Evolutionary conservation across 2,888 invertebrate genomes (phyloP), one percentile per base, ranked within the genome.

Genomic region (Harpagoxenus sublaevis): DNA sequence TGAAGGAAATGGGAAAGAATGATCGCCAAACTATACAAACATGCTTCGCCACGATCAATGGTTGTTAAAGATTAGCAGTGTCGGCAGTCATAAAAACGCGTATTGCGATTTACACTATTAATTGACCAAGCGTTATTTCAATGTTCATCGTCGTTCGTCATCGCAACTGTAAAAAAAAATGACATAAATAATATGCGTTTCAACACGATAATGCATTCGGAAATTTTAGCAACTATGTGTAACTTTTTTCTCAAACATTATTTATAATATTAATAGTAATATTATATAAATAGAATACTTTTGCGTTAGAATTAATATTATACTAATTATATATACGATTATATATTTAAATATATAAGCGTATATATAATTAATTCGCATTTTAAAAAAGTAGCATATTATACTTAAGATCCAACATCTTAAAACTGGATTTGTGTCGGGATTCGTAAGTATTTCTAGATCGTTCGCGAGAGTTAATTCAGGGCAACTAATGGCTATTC

Each of bases 401-500:
- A 28, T 78, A 35, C 3, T 66, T 28, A 31, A 28, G 9, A 12
- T 18, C 1, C 18, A 63, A 53, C 23, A 55, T n/a, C 42, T 55
- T 15, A 9, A 42, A 66, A 53, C n/a, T 28, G 31, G n/a, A 42
- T 63, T 39, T 63, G 35, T n/a, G 15, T 39, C 42, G 15, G 55
- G 55, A 57, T 70, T 55, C 55, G 28, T 53, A 23, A 23, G 23
- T 23, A 42, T 57, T 45, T n/a, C 42, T 45, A 45, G 45, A 70
- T 55, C 78, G 12, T 55, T 18, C 42, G 28, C 55, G 45, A 42
- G 70, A 70, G 45, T 45, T 78, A 70, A 78, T 78, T 78, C 78
- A 55, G 45, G 31, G 4, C 45, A 57, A 45, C 78, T 78, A 78
- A 78, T 57, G 55, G 78, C 70, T 66, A 68, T 78, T 78, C 78